Percentiles rank a stretch among this genome's conserved stretches.
phyloP scores from a whole-genome alignment of 2,888 invertebrate species.

The Cryptophagus acutangulus region DNA sequence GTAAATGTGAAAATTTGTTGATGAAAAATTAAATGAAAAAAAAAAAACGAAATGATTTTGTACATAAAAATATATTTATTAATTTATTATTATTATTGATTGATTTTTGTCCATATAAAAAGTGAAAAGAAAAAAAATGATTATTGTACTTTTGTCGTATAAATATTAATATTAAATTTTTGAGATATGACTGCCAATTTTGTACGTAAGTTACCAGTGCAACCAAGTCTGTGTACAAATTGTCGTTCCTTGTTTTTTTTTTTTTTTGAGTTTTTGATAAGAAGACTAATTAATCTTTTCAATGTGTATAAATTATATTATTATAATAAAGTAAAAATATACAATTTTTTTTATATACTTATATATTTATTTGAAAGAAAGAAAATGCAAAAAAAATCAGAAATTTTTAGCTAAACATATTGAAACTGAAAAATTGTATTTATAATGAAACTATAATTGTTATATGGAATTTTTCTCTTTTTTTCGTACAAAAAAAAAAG shows the following conservation, averaged over 20 bases:
- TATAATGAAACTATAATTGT: too few species aligned
- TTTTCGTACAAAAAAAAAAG: constrained; percentile 24
- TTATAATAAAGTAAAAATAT: constrained; percentile 28
- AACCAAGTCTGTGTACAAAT: constrained; percentile 48
- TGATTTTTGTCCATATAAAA: constrained; percentile 27
- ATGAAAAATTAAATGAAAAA: constrained; percentile 6
- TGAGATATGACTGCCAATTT: constrained; percentile 44
- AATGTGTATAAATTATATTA: constrained; percentile 30
- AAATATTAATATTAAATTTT: too few species aligned
- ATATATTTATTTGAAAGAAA: too few species aligned
- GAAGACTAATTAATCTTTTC: constrained; percentile 34
- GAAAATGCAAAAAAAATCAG: too few species aligned
- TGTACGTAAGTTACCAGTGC: constrained; percentile 49
- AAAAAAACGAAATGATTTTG: not conserved
- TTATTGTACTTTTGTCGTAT: constrained; percentile 30
- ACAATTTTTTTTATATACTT: constrained; percentile 29
- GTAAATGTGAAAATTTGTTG: not conserved
- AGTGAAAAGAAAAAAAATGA: too few species aligned
- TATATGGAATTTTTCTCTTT: constrained; percentile 7
- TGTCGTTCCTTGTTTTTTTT: constrained; percentile 40
- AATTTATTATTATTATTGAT: too few species aligned
- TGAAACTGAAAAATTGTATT: too few species aligned
- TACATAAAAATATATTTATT: not conserved
- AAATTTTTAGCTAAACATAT: too few species aligned
- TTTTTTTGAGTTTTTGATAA: constrained; percentile 27